phyloP scores from a whole-genome alignment of 1,140 invertebrate genomes.

The Battus philenor region DNA sequence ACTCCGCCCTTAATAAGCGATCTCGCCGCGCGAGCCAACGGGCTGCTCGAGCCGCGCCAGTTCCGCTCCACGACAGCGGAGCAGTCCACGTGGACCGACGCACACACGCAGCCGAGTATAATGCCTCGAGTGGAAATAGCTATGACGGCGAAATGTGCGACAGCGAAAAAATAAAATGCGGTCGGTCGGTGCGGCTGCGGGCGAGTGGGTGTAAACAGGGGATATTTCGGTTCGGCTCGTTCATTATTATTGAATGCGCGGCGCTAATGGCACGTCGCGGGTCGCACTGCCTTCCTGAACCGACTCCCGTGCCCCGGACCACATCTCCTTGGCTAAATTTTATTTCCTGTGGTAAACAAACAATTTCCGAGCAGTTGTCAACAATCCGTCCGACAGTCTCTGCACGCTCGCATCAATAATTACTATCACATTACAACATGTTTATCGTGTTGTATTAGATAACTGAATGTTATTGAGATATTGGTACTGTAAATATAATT shows the following conservation, averaged over 20 bases:
- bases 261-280: slow-evolving; percentile 64
- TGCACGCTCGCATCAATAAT: slow-evolving; percentile 2
- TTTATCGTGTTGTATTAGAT: too few relatives aligned
- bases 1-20: slow-evolving; percentile 77
- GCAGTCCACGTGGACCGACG: slow-evolving; percentile 71
- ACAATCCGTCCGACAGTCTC: too few relatives aligned
- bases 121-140: slow-evolving; percentile 76
- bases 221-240: slow-evolving; percentile 72
- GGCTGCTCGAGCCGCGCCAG: slow-evolving; percentile 33
- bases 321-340: too few relatives aligned
- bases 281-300: slow-evolving; percentile 36
- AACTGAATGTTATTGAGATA: too few relatives aligned
- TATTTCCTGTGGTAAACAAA: too few relatives aligned
- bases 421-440: too few relatives aligned
- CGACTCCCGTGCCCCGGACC: too few relatives aligned
- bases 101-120: slow-evolving; percentile 69
- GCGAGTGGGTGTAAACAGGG: slow-evolving; percentile 74
- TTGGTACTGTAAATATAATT: too few relatives aligned
- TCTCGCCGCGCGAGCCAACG: slow-evolving; percentile 52
- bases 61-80: slow-evolving; percentile 56
- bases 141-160: slow-evolving; percentile 77
- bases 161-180: slow-evolving; percentile 77
- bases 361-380: too few relatives aligned
- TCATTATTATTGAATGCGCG: slow-evolving; percentile 74
- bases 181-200: slow-evolving; percentile 69